phyloP scores from a whole-genome alignment of 2,113 vertebrate species.

The Callipepla californica region DNA sequence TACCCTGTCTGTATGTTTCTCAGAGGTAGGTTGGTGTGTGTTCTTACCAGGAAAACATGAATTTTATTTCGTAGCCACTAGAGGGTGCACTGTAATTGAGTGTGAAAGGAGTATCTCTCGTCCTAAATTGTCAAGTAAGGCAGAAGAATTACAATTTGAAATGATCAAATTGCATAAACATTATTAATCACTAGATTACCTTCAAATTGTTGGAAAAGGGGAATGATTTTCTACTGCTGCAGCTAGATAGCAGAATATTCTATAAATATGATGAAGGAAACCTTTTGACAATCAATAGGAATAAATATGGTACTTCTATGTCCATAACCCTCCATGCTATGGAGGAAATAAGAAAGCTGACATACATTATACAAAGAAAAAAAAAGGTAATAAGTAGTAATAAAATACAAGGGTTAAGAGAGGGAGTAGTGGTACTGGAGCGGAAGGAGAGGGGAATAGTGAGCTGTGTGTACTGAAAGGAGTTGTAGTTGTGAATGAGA shows the following conservation, averaged over 20 bases:
- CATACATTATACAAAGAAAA: neutral
- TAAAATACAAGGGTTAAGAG: neutral
- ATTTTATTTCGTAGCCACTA: slow-evolving; percentile 46
- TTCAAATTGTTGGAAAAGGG: neutral
- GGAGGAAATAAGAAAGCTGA: neutral
- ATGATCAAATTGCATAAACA: fast-evolving
- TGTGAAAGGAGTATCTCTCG: neutral
- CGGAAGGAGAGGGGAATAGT: neutral
- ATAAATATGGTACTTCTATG: neutral
- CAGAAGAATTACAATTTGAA: neutral
- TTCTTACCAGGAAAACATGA: neutral
- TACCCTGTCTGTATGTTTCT: neutral
- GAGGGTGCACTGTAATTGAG: slow-evolving; percentile 63
- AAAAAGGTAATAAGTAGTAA: neutral
- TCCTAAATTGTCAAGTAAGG: neutral
- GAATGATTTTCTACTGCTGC: neutral
- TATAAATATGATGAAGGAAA: neutral
- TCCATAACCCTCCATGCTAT: fast-evolving
- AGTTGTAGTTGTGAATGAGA: neutral
- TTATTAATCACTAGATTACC: neutral
- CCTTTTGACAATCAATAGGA: neutral
- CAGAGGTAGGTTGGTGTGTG: neutral
- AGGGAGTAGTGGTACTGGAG: neutral
- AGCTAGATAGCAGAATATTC: neutral
- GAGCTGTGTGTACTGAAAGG: neutral